phyloP scores from a whole-genome alignment of 2,888 invertebrate species.

The Vannuccia rotundouncinata region DNA sequence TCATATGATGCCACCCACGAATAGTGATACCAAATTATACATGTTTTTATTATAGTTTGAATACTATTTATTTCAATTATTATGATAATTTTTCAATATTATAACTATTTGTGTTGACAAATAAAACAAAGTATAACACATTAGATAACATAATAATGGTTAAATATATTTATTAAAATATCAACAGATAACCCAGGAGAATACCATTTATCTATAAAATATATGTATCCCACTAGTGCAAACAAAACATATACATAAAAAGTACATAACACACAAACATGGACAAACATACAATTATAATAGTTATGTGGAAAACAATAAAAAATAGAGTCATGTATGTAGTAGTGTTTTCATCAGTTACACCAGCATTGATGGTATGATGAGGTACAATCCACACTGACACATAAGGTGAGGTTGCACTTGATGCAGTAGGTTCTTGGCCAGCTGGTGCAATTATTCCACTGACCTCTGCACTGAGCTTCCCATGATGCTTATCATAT shows the following conservation, averaged over 20 bases:
- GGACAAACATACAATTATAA: background rate
- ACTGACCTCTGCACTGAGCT: background rate
- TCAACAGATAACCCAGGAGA: background rate
- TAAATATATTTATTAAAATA: too few relatives aligned
- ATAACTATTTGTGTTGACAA: background rate
- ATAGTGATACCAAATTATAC: slow-evolving; percentile 13
- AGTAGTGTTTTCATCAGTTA: slow-evolving; percentile 12
- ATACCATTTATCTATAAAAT: background rate
- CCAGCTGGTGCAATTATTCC: background rate
- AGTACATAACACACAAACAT: background rate
- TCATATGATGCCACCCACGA: slow-evolving; percentile 17
- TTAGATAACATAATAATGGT: background rate
- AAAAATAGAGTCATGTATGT: background rate
- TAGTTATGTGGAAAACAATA: background rate
- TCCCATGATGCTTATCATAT: background rate
- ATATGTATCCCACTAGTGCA: too few relatives aligned
- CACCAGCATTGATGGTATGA: background rate
- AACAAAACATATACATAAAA: too few relatives aligned
- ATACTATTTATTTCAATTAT: slow-evolving; percentile 14
- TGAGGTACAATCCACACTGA: background rate
- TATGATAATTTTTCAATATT: background rate
- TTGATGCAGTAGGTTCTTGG: slow-evolving; percentile 28
- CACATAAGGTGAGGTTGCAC: slow-evolving; percentile 15
- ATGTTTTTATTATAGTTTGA: slow-evolving; percentile 17
- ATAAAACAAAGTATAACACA: background rate